Evolutionary conservation across 1,140 invertebrate species (phyloP), one percentile per base, ranked within the genome.

Genomic region (Steinernema khuongi): DNA sequence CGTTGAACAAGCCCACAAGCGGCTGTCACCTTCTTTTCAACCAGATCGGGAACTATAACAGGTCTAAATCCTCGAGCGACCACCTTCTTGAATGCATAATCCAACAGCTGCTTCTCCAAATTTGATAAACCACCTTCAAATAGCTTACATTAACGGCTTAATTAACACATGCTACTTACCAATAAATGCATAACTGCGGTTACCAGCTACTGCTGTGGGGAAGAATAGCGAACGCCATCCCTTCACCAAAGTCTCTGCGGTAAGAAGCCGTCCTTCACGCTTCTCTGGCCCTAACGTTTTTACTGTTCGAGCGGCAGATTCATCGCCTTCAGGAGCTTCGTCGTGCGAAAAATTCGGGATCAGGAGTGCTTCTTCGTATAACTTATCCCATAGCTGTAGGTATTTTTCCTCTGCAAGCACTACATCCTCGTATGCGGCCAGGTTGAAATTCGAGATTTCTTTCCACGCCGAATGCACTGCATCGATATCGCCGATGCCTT

Each of bases 401-500:
- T 74, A 75, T 19, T 72, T 67, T 17, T 71, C 66, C 32, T 76
- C 78, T 7, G 68, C 69, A 26, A 78, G 66, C 17, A 31, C 26
- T 19, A n/a, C 26, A 69, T 74, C 36, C n/a, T 79, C 66, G 7
- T 70, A 67, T 29, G 19, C 33, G 19, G 30, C 41, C 41, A 70
- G 50, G 19, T 60, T 70, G 28, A 80, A 78, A 71, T n/a, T 29
- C 67, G 75, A 66, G n/a, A 78, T 70, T 1, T 43, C 79, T 70
- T 78, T 73, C 86, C 86, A 81, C 83, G 81, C 77, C 70, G 76
- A 19, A 22, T 76, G 74, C 26, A 82, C 28, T 43, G 36, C 68
- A 19, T 84, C 71, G 67, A 87, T 86, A 76, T 87, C 82, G 22
- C 86, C 86, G 36, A 86, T 77, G 30, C 85, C 86, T 81, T 87